These are phyloP conservation scores for Netelia virgata DNA, from an alignment of 2,888 invertebrate species.

Conservation along the genomic window DNA sequence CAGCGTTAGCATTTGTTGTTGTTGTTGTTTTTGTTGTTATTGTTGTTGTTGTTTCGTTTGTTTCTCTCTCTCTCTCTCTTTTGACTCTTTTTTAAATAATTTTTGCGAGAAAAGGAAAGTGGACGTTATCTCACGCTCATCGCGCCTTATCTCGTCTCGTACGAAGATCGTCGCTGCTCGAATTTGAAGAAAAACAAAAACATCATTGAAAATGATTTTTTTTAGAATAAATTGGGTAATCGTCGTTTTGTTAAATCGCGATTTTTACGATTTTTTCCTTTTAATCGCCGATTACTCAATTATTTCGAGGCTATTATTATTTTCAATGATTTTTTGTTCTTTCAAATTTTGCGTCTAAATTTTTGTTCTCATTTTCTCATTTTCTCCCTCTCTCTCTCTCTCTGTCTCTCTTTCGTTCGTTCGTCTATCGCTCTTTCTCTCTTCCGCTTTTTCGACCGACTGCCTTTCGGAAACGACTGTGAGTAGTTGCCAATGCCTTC, in stretches of 20 bases:
- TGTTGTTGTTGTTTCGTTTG: neutral
- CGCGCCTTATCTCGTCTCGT: constrained; percentile 5
- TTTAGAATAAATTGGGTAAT: no score
- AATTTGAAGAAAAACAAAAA: no score
- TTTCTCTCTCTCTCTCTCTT: neutral
- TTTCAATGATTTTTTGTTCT: neutral
- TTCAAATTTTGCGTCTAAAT: neutral
- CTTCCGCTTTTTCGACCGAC: constrained; percentile 52
- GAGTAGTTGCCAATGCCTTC: constrained; percentile 82
- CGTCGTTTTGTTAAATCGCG: no score
- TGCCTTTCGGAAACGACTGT: constrained; percentile 65
- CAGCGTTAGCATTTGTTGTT: constrained; percentile 9
- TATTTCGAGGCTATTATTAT: neutral
- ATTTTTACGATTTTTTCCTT: no score
- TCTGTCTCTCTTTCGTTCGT: constrained; percentile 13
- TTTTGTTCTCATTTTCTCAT: neutral
- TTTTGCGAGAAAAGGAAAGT: constrained; percentile 46
- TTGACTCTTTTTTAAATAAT: constrained; percentile 25
- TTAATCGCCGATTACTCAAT: neutral
- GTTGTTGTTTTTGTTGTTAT: constrained; percentile 11
- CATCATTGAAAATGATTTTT: no score
- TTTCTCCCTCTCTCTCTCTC: neutral
- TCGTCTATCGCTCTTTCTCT: constrained; percentile 23
- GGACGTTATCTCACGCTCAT: constrained; percentile 38
- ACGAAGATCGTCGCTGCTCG: neutral